Evolutionary conservation across 2,113 vertebrate species (phyloP).

Genomic region (Eidolon helvum): DNA sequence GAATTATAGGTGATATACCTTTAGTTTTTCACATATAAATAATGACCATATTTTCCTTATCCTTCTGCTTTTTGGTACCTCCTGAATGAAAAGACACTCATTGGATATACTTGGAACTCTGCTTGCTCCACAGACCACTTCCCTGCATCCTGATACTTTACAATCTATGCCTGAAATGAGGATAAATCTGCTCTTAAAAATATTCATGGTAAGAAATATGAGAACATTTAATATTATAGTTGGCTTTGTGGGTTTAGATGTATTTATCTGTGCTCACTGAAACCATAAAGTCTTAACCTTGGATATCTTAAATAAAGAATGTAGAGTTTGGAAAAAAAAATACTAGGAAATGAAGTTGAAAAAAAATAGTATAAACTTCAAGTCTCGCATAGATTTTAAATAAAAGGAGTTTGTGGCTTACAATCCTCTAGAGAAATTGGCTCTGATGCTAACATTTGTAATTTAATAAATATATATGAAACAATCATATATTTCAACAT

Average conservation of each 20-base stretch:
- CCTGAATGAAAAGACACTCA: background rate
- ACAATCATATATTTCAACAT: background rate
- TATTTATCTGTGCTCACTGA: background rate
- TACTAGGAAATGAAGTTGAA: rapidly evolving
- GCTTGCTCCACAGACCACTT: background rate
- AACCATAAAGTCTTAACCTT: background rate
- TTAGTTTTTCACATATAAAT: background rate
- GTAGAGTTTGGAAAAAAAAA: background rate
- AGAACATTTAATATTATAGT: background rate
- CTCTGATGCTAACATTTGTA: background rate
- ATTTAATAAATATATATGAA: background rate
- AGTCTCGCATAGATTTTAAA: background rate
- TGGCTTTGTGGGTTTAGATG: background rate
- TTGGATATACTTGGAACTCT: background rate
- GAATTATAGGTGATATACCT: background rate
- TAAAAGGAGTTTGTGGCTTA: background rate
- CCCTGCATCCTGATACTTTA: background rate
- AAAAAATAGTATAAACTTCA: background rate
- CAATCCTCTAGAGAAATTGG: background rate
- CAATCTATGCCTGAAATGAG: background rate
- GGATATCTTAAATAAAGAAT: background rate
- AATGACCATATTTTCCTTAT: background rate
- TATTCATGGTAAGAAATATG: background rate
- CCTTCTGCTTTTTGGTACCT: background rate
- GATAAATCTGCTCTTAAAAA: background rate